phyloP scores from a whole-genome alignment of 1,140 invertebrate species.

The Philotrypesis tridentata region DNA sequence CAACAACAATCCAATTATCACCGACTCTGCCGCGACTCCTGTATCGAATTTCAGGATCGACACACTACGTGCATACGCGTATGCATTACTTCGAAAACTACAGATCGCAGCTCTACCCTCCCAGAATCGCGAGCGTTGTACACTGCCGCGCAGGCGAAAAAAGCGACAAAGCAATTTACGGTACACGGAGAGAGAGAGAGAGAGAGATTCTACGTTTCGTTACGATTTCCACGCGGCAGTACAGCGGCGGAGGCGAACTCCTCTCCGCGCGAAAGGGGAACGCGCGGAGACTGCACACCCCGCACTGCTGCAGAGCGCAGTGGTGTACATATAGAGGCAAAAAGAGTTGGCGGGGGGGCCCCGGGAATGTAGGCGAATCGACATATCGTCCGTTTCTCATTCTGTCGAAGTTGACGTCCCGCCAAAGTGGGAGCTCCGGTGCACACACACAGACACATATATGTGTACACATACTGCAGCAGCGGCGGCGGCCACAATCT shows the following conservation, averaged over 20 bases:
- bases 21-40: too few species aligned
- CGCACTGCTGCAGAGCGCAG: too few species aligned
- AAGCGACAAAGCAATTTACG: background rate
- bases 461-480: too few species aligned
- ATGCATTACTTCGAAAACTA: too few species aligned
- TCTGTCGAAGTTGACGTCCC: slow-evolving; percentile 40
- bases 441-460: background rate
- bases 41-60: background rate
- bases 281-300: too few species aligned
- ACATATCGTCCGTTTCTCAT: slow-evolving; percentile 38
- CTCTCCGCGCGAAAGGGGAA: background rate
- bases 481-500: too few species aligned
- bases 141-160: too few species aligned
- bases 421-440: slow-evolving; percentile 23
- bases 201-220: background rate
- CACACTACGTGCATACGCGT: too few species aligned
- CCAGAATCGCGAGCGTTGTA: too few species aligned
- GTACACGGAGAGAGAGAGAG: background rate
- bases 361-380: slow-evolving; percentile 13
- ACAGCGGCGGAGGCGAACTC: too few species aligned
- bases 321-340: background rate
- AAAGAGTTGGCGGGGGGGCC: too few species aligned
- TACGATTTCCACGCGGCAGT: background rate
- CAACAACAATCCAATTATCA: background rate
- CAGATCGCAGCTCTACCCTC: too few species aligned